Percentiles rank a stretch among this genome's conserved stretches.
These are phyloP conservation scores for Tachina lurida DNA, from an alignment of 2,888 invertebrate genomes.

Conservation along the genomic window DNA sequence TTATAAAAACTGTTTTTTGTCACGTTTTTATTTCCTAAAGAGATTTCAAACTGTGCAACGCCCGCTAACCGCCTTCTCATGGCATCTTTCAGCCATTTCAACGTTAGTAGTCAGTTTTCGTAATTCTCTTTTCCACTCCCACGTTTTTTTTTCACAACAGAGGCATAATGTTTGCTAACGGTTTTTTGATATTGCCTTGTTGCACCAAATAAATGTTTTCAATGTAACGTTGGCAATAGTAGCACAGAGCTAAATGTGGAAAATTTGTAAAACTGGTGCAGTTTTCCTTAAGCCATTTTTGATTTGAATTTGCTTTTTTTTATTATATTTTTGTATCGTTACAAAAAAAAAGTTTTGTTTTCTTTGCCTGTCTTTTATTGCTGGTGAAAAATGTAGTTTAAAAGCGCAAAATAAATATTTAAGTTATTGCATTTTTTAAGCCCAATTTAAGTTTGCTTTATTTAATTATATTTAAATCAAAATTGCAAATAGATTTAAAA, in stretches of 20 bases:
- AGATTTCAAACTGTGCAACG: conserved; percentile 37
- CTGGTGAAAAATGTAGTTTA: conserved; percentile 2
- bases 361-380: conserved; percentile 6
- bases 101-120: conserved; percentile 51
- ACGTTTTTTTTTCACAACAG: conserved; percentile 10
- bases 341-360: conserved; percentile 1
- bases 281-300: conserved; percentile 65
- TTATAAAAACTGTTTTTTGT: conserved; percentile 32
- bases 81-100: conserved; percentile 51
- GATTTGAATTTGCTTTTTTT: conserved; percentile 52
- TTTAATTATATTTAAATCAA: too few relatives aligned
- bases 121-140: conserved; percentile 4
- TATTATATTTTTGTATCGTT: not conserved
- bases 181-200: conserved; percentile 62
- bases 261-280: conserved; percentile 42
- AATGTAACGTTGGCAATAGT: conserved; percentile 30
- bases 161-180: conserved; percentile 47
- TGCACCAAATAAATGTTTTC: conserved; percentile 62
- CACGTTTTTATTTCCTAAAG: conserved; percentile 50
- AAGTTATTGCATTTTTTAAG: not conserved
- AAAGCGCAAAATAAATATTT: conserved; percentile 13
- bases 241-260: conserved; percentile 34
- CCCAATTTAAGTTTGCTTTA: too few relatives aligned
- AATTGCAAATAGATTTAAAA: too few relatives aligned
- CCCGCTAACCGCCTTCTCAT: conserved; percentile 29